Base-by-base conservation (phyloP, 2,888 invertebrate genomes). In the Drosophila neonasuta region DNA sequence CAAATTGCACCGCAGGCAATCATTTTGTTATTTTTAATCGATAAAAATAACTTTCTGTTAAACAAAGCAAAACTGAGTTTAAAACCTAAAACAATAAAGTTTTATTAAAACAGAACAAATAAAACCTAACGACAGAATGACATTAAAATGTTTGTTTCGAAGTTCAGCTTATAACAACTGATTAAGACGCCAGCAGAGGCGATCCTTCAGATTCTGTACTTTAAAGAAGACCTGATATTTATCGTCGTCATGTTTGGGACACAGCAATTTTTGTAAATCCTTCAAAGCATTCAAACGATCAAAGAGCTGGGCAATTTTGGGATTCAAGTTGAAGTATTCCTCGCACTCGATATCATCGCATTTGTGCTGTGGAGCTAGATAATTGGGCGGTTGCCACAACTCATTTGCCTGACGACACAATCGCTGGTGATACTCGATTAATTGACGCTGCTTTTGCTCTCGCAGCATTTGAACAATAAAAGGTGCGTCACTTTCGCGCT, bases 391-490 rank as follows among this genome's bases (percentile, higher is more conserved):
- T 5, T 30, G 44, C 10, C 36, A 32, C 8, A 49, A 29, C 13
- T 32, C 6, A 7, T 58, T 57, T 5, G 71, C 60, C 1, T 44
- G 41, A 10, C 54, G 51, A 0, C 67, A 45, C 48, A 54, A 60
- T 3, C 6, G 42, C 6, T 3, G 61, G 9, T 59, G 71, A 9
- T 74, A 81, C 2, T 70, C 64, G 0, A 51, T 44, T 11, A 50
- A 17, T 7, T 70, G 36, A 6, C 55, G 70, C 6, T 46, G 50
- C 20, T 65, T 54, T 3, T 70, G 46, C 2, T 64, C 60, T 0
- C 24, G 34, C 2, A 66, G 61, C 69, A 84, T 55, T 8, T 79
- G 34, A 5, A 32, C 34, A 1, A 84, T 80, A n/a, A 71, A 39
- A 0, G 76, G 79, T 0, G 76, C 41, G 11, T 80, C 81, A 1